phyloP scores from a whole-genome alignment of 2,888 invertebrate species.

The Tanaodytes sp. region DNA sequence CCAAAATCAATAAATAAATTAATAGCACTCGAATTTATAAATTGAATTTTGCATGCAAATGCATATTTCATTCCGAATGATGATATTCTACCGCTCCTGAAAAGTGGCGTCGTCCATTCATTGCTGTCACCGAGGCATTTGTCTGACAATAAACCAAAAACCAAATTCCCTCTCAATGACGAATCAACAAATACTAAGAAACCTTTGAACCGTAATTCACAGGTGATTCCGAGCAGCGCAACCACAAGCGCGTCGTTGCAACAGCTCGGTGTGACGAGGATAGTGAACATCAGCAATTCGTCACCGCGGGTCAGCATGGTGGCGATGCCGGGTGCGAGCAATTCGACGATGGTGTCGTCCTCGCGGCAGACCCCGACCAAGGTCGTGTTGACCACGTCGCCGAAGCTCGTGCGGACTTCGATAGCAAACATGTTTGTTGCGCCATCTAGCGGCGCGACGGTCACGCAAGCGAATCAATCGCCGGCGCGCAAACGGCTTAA shows the following conservation, averaged over 20 bases:
- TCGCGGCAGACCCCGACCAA: slow-evolving; percentile 67
- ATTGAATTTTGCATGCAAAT: too few species aligned
- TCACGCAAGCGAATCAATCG: slow-evolving; percentile 57
- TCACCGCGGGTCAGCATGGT: slow-evolving; percentile 67
- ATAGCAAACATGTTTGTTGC: slow-evolving; percentile 71
- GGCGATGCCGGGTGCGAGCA: slow-evolving; percentile 63
- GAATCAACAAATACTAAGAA: not conserved
- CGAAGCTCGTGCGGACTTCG: slow-evolving; percentile 69
- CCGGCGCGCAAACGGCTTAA: slow-evolving; percentile 74
- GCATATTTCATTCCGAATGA: too few species aligned
- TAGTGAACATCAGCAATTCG: slow-evolving; percentile 73
- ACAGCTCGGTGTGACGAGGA: slow-evolving; percentile 74
- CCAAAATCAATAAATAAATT: too few species aligned
- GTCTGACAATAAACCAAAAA: slow-evolving; percentile 71
- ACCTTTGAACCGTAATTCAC: slow-evolving; percentile 11
- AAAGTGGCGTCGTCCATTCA: slow-evolving; percentile 60
- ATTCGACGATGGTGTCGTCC: slow-evolving; percentile 65
- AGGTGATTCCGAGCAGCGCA: slow-evolving; percentile 69
- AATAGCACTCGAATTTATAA: too few species aligned
- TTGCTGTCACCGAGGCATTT: slow-evolving; percentile 65
- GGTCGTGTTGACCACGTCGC: slow-evolving; percentile 70
- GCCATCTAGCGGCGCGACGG: slow-evolving; percentile 53
- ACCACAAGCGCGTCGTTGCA: slow-evolving; percentile 68
- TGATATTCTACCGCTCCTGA: slow-evolving; percentile 59
- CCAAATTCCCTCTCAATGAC: too few species aligned